A percentile compares a stretch with the other conserved stretches of the same genome.
Conservation (phyloP, 1,140 invertebrate species). For the Stegodyphus mimosarum region DNA sequence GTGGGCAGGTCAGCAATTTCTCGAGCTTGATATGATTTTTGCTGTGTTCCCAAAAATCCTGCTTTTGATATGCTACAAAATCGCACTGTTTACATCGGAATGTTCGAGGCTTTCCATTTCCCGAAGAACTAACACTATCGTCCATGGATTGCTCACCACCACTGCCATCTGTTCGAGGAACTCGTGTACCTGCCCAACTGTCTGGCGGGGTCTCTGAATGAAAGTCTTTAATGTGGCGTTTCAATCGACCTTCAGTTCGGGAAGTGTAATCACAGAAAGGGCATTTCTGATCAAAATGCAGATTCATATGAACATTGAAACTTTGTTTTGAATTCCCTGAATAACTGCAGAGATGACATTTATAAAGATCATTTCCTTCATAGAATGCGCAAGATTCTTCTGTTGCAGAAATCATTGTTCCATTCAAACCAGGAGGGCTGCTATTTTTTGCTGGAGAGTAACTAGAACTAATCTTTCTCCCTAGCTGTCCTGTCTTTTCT, state of each 20-base stretch:
- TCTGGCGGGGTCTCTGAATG: conserved; percentile 63
- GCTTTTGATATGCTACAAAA: conserved; percentile 84
- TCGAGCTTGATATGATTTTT: conserved; percentile 91
- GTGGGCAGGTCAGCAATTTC: conserved; percentile 88
- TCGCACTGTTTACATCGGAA: conserved; percentile 91
- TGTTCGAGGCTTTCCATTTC: conserved; percentile 25
- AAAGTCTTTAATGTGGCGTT: conserved; percentile 73
- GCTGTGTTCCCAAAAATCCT: conserved; percentile 93
- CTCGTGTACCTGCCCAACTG: conserved; percentile 61
- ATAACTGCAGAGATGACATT: conserved; percentile 67
- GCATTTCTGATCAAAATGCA: conserved; percentile 71
- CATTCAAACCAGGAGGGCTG: neutral
- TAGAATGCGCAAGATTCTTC: neutral
- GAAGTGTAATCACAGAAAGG: conserved; percentile 74
- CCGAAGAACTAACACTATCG: neutral
- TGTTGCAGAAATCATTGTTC: neutral
- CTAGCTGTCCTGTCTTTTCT: conserved; percentile 18
- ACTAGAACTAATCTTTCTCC: neutral
- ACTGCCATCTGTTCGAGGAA: conserved; percentile 55
- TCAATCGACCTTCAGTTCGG: conserved; percentile 72
- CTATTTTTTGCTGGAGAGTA: neutral
- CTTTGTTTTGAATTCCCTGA: conserved; percentile 66
- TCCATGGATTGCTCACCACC: conserved; percentile 2
- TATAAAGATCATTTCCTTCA: neutral
- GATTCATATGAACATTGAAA: conserved; percentile 72